phyloP scores from a whole-genome alignment of 2,888 invertebrate genomes.

The Darwinula stevensoni region DNA sequence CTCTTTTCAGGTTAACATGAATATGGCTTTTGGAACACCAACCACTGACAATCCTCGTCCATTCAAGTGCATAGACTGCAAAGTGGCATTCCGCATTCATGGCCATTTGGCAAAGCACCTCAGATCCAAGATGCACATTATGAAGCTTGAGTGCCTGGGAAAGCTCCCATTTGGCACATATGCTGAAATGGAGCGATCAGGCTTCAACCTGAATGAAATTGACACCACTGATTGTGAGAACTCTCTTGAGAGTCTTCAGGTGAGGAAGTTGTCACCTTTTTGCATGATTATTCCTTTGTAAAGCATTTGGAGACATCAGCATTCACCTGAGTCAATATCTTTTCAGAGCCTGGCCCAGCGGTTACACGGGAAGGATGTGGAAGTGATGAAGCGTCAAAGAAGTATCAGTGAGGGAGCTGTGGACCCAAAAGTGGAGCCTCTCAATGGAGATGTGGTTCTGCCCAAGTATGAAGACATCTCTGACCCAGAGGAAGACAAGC shows the following conservation, averaged over 20 bases:
- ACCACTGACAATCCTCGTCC: constrained; percentile 65
- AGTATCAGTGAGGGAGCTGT: too few species aligned
- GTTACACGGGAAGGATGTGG: too few species aligned
- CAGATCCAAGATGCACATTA: constrained; percentile 81
- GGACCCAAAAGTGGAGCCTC: too few species aligned
- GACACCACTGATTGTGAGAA: constrained; percentile 89
- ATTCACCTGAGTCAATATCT: too few species aligned
- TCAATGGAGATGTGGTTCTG: too few species aligned
- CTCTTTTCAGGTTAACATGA: constrained; percentile 30
- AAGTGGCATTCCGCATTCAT: constrained; percentile 81
- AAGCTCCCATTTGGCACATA: constrained; percentile 80
- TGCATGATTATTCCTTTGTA: too few species aligned
- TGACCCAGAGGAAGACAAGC: too few species aligned
- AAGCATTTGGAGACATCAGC: too few species aligned
- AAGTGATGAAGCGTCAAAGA: too few species aligned
- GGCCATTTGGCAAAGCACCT: constrained; percentile 91
- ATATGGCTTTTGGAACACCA: constrained; percentile 47
- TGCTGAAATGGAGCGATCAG: constrained; percentile 69
- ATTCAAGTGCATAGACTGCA: constrained; percentile 83
- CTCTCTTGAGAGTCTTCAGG: constrained; percentile 59
- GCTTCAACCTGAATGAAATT: constrained; percentile 66
- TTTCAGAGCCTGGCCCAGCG: too few species aligned
- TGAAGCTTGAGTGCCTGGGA: constrained; percentile 66
- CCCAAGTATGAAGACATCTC: too few species aligned
- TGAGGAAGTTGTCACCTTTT: too few species aligned